Evolutionary conservation across 2,888 invertebrate species (phyloP), one percentile per base, ranked within the genome.

Genomic region (Catocala nupta): DNA sequence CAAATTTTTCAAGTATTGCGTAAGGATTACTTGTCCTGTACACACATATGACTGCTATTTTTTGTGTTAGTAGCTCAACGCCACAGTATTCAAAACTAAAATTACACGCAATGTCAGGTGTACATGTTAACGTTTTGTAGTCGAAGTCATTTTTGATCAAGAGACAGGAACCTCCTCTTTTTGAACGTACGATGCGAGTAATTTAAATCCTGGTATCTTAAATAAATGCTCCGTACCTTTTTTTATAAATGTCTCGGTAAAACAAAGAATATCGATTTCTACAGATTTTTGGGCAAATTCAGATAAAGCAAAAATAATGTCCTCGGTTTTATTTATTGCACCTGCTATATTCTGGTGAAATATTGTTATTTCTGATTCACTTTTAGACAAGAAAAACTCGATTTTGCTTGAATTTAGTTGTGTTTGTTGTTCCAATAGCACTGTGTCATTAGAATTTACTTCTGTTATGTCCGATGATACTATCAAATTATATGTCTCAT

Each of bases 301-400:
- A 12, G 9, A 9, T n/a, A 64, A n/a, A 3, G 59, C 51, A 11
- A 52, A 33, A 61, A 61, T 42, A 42, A 16, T 16, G 16, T 16
- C 16, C 16, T 16, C 16, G 16, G 16, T 16, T 16, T 16, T 16
- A 16, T 16, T 55, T 9, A 65, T 51, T 4, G 61, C 60, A 42
- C 65, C 61, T 7, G 65, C 65, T n/a, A 65, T 65, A n/a, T 65
- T 65, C 55, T 61, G 61, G 25, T 58, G 61, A 34, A 61, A 45
- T n/a, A 61, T 52, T 44, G 50, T 61, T 8, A 61, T 36, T 43
- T 54, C 39, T 5, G 9, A n/a, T 43, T 5, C 11, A 43, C 43
- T 2, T 43, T 43, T 43, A 43, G 43, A 11, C 11, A n/a, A 9
- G 43, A 43, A 43, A 43, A 43, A 43, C 11, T 43, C 9, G 43